Percentiles rank a stretch among this genome's conserved stretches.
Conservation (phyloP, 1,140 invertebrate species). For the Brachionus paranguensis region DNA sequence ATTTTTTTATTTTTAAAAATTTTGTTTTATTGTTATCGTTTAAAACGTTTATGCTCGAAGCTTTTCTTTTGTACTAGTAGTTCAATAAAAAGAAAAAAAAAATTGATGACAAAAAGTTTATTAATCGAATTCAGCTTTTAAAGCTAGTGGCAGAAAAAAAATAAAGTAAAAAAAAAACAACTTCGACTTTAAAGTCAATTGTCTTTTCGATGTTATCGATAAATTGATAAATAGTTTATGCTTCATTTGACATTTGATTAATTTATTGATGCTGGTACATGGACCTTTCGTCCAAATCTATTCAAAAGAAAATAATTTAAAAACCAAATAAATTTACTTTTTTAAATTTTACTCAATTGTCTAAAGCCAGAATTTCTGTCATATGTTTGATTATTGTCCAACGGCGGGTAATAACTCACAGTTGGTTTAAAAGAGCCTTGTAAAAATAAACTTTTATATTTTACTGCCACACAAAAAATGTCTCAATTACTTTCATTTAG, state of each 20-base stretch:
- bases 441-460: neutral
- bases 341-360: neutral
- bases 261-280: neutral
- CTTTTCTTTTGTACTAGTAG: too few relatives aligned
- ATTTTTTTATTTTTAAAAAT: too few relatives aligned
- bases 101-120: too few relatives aligned
- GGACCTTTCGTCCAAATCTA: neutral
- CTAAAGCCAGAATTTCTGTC: neutral
- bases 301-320: neutral
- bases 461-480: too few relatives aligned
- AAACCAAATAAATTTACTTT: neutral
- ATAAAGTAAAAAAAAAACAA: neutral
- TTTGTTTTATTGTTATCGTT: too few relatives aligned
- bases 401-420: neutral
- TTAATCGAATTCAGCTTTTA: neutral
- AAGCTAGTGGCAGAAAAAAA: neutral
- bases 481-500: neutral
- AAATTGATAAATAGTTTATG: neutral
- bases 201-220: neutral
- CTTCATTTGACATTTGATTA: neutral
- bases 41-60: too few relatives aligned
- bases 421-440: neutral
- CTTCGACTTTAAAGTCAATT: conserved; percentile 20
- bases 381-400: neutral
- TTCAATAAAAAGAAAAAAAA: too few relatives aligned